Base-by-base conservation (phyloP, 2,888 invertebrate species). In the Strigamia maritima region DNA sequence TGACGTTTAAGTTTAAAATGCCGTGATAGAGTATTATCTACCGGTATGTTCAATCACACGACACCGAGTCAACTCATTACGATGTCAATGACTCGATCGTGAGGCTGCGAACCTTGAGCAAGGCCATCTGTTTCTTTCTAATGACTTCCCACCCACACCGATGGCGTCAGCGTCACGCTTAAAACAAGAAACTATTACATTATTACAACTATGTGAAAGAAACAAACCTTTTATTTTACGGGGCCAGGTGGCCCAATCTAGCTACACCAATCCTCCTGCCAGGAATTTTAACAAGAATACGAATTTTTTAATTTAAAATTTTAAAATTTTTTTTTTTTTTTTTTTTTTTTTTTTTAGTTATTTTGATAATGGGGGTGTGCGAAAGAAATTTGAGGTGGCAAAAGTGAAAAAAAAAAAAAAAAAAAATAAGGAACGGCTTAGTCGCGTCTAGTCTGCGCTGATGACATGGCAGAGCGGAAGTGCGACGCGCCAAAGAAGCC, bases 401-500 rank as follows among this genome's bases (percentile, higher is more conserved):
- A 65, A 65, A 65, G 24, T 65, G 60, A 19, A 22, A 22, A 65
- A 19, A 24, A 10, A 16, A 19, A n/a, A 54, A 54, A 54, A 24
- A 65, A 22, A 22, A 65, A 65, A 65, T 24, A 65, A 65, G 24
- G 22, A 65, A 65, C 60, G 60, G 60, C 60, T 65, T 65, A 44
- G 44, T 44, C 44, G 44, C 44, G 60, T 65, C 60, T 65, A 65
- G 60, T 65, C 60, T 22, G 60, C 60, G 7, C 60, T 65, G 60
- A 65, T 65, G 60, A 65, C 60, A 65, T 65, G 24, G 60, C 22
- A 24, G 22, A 65, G 24, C 60, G 60, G 60, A 65, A 65, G 60
- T 65, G 60, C 60, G 60, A 65, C 60, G 60, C 60, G 60, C 60
- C 60, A 65, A 65, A 65, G 60, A 65, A 65, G 60, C 60, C 60